These are phyloP conservation scores for Nipponia nippon DNA, from an alignment of 2,113 vertebrate species.

Conservation along the genomic window DNA sequence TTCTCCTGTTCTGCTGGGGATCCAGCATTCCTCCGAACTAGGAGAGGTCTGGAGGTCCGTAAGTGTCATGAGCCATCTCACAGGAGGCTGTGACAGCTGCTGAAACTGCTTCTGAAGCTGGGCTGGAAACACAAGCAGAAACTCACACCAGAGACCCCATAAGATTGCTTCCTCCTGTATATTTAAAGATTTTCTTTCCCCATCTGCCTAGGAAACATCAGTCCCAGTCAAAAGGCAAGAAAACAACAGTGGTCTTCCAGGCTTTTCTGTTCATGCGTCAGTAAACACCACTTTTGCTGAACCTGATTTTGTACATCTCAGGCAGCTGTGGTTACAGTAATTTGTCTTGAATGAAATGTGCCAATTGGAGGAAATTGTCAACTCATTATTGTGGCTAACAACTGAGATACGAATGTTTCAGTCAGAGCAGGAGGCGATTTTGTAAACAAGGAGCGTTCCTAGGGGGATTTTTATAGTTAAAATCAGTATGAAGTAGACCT, in stretches of 20 bases:
- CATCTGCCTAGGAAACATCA: constrained; percentile 60
- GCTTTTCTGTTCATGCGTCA: constrained; percentile 60
- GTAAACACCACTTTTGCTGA: constrained; percentile 52
- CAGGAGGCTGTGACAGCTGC: neutral
- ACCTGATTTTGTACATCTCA: constrained; percentile 27
- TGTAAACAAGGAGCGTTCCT: constrained; percentile 52
- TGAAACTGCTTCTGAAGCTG: neutral
- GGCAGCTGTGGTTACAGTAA: constrained; percentile 65
- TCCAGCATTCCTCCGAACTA: constrained; percentile 67
- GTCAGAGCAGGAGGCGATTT: constrained; percentile 25
- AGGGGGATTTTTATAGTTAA: constrained; percentile 20
- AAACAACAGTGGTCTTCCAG: constrained; percentile 62
- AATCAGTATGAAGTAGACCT: constrained; percentile 30
- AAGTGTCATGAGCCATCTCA: constrained; percentile 46
- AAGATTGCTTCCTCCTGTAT: constrained; percentile 39
- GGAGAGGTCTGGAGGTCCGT: neutral
- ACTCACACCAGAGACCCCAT: neutral
- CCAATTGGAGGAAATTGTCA: constrained; percentile 68
- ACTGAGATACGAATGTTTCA: constrained; percentile 31
- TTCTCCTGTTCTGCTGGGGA: constrained; percentile 50
- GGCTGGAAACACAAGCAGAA: neutral
- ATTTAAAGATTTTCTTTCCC: constrained; percentile 66
- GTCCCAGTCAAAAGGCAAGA: constrained; percentile 55
- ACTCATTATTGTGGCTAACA: constrained; percentile 65
- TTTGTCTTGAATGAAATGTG: constrained; percentile 70